Evolutionary conservation across 2,888 invertebrate species (phyloP).

Genomic region (Amblyteles armatorius): DNA sequence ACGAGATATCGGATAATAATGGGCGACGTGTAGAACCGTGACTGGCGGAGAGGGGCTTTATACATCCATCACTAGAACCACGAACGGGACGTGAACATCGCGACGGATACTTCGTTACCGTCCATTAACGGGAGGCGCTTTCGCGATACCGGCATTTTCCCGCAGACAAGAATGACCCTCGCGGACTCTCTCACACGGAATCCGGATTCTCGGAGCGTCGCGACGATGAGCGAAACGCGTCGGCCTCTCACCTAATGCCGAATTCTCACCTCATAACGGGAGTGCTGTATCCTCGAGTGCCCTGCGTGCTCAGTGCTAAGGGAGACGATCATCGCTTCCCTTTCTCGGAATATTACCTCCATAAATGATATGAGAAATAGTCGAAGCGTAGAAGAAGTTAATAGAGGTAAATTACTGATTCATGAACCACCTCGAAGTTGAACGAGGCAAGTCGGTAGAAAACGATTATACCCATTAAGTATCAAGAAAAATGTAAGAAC

Average conservation of each 20-base stretch:
- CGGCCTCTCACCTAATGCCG: conserved; percentile 22
- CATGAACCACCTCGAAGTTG: not conserved
- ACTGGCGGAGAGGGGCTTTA: conserved; percentile 13
- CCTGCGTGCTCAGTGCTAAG: not conserved
- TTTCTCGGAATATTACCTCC: not conserved
- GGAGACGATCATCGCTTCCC: not conserved
- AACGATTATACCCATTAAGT: not conserved
- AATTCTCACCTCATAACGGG: not conserved
- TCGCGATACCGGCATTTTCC: conserved; percentile 30
- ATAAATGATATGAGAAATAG: not conserved
- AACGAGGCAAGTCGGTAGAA: not conserved
- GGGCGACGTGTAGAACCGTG: conserved; percentile 32
- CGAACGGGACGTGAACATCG: conserved; percentile 40
- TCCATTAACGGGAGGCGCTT: conserved; percentile 55
- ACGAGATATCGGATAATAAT: conserved; percentile 62
- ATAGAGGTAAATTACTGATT: not conserved
- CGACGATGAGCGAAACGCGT: not conserved
- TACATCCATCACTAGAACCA: conserved; percentile 13
- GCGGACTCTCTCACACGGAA: not conserved
- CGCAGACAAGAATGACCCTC: conserved; percentile 30
- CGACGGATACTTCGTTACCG: conserved; percentile 61
- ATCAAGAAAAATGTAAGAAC: not conserved
- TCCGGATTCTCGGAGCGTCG: not conserved
- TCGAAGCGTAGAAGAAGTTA: not conserved
- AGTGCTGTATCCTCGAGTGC: not conserved